Conservation (phyloP, 2,113 vertebrate genomes). For the Labeo rohita region DNA sequence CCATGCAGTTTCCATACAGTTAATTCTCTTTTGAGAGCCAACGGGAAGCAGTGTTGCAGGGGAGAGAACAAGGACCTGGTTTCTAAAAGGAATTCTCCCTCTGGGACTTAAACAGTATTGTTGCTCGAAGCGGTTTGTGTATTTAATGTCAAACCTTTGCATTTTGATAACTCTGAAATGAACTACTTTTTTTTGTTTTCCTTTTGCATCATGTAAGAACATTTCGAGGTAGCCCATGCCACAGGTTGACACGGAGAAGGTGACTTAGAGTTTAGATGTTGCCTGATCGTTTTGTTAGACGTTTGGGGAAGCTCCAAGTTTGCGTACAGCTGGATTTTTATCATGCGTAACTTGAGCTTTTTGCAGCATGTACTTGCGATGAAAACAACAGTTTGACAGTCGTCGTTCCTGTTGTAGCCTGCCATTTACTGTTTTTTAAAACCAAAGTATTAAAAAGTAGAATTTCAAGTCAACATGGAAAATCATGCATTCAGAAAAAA, state of each 20-base stretch:
- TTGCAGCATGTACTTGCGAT: slow-evolving; percentile 92
- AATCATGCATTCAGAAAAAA: slow-evolving; percentile 85
- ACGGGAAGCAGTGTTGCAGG: slow-evolving; percentile 80
- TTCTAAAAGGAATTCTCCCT: slow-evolving; percentile 73
- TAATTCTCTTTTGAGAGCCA: slow-evolving; percentile 83
- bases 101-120: slow-evolving; percentile 81
- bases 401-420: slow-evolving; percentile 83
- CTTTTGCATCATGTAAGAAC: slow-evolving; percentile 86
- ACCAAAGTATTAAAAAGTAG: slow-evolving; percentile 88
- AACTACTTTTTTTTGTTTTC: slow-evolving; percentile 80
- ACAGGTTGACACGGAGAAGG: slow-evolving; percentile 71
- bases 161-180: slow-evolving; percentile 87
- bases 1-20: slow-evolving; percentile 79
- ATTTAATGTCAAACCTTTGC: slow-evolving; percentile 81
- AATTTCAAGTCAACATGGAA: slow-evolving; percentile 80
- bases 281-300: slow-evolving; percentile 84
- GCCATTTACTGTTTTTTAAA: slow-evolving; percentile 89
- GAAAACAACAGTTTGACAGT: slow-evolving; percentile 87
- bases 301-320: slow-evolving; percentile 82
- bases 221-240: slow-evolving; percentile 78
- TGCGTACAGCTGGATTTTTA: slow-evolving; percentile 82
- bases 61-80: slow-evolving; percentile 72
- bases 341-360: slow-evolving; percentile 78
- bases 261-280: slow-evolving; percentile 76
- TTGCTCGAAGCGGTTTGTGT: slow-evolving; percentile 88